Conservation (phyloP, 2,797 vertebrate genomes). For the Xenops minutus region DNA sequence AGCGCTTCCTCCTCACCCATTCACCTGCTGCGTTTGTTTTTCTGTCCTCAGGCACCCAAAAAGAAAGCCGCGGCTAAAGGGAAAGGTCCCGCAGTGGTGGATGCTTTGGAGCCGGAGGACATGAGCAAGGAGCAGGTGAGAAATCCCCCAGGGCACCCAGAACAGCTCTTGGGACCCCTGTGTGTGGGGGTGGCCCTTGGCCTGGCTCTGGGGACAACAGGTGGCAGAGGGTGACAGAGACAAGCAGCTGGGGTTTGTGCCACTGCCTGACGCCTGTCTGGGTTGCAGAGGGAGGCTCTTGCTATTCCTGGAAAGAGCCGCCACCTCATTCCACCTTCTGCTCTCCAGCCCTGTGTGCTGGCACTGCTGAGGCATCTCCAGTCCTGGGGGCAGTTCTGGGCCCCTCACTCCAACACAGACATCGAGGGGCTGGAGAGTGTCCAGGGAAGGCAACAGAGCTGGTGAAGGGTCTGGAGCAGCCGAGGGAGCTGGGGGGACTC, state of each 20-base stretch:
- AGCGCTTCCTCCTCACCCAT: background rate
- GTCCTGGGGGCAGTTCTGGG: background rate
- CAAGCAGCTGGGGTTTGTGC: background rate
- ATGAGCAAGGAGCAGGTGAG: conserved; percentile 86
- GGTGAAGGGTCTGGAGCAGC: background rate
- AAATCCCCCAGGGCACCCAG: background rate
- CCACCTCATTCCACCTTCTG: background rate
- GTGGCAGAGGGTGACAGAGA: background rate
- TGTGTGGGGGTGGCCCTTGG: background rate
- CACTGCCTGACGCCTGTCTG: background rate
- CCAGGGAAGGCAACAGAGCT: background rate
- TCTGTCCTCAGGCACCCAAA: conserved; percentile 39
- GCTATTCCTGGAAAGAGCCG: background rate
- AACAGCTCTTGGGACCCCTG: background rate
- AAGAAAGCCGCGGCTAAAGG: conserved; percentile 72
- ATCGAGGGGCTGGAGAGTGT: fast-evolving
- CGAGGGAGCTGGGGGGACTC: background rate
- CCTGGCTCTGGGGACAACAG: background rate
- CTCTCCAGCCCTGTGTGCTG: background rate
- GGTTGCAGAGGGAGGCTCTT: background rate
- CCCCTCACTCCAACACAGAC: background rate
- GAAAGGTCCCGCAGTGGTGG: conserved; percentile 53
- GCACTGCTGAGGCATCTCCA: background rate
- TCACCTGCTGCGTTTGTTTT: background rate
- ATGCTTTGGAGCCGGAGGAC: conserved; percentile 72